Base-by-base conservation (phyloP, 1,140 invertebrate genomes). In the Brachionus plicatilis region DNA sequence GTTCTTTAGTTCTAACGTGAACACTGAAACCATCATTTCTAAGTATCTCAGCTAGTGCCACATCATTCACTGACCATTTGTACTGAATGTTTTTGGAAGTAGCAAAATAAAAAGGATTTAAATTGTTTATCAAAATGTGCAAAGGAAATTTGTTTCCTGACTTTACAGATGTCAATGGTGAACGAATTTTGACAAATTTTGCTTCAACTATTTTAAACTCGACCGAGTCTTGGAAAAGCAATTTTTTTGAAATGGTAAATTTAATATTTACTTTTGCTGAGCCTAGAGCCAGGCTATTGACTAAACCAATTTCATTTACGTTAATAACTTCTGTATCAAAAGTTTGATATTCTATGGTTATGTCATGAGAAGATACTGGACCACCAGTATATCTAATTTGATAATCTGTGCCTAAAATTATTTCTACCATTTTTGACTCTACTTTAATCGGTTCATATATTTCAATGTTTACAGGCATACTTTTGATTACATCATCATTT, bases 71-170 rank as follows among this genome's bases (percentile, higher is more conserved):
- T 72, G 68, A 14, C 68, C 68, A 72, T 43, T 72, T 72, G 7
- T 72, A 72, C 17, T 43, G 29, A 20, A 72, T 43, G 7, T 24
- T 72, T 45, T 41, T 72, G 7, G 33, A 72, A 8, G 14, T 72
- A n/a, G 68, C 68, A 72, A 72, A 72, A 43, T 72, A 17, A 43
- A 72, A 72, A 11, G 68, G 68, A 20, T 43, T 72, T 43, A 72
- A 72, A 72, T 72, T 72, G 17, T 72, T 72, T 8, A n/a, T 17
- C 8, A 43, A 45, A 43, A 72, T 14, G 17, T 72, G 37, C 4
- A 72, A 9, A n/a, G 29, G 29, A 72, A 72, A 43, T 41, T 41
- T 72, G 43, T 72, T 72, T 43, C 68, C 37, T 17, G 37, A 43
- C 20, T 72, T 72, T 14, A 72, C 43, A 12, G 68, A 72, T 9